Evolutionary conservation across 2,888 invertebrate genomes (phyloP), one percentile per base, ranked within the genome.

Genomic region (Dryobota labecula): DNA sequence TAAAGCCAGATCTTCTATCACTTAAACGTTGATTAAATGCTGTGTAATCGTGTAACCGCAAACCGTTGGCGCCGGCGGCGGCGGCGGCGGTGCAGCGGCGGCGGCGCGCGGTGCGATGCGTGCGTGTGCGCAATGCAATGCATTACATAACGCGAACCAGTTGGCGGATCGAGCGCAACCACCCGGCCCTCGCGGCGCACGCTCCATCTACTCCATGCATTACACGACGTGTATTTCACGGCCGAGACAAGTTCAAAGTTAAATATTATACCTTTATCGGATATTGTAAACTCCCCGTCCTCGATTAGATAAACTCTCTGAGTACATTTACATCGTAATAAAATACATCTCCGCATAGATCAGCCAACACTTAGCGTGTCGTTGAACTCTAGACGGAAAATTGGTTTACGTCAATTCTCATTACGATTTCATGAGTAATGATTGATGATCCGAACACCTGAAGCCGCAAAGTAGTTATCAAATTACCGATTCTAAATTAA

Each of bases 121-220:
- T 79, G 84, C 85, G 84, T 77, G 83, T 80, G 84, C 83, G 88
- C 84, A 85, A 84, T 83, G 86, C 89, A 83, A 82, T 84, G 80
- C 84, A 86, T 94, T 94, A 90, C 94, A 92, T 94, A 94, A 95
- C 88, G 88, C 88, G 89, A 92, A 93, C 92, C 91, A 93, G 93
- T 93, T 90, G 88, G 85, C 79, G 80, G 80, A 79, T 86, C 78
- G 80, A 77, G 83, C 86, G 75, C 85, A 83, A 77, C 85, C 78
- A 84, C 82, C 83, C 79, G 74, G 75, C 78, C 75, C 80, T 73
- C 72, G 60, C 76, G 67, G 77, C 69, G 61, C 83, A 79, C 78
- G 80, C 72, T 73, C 80, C 54, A 62, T 73, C 80, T 58, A 72
- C 78, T 73, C 54, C 73, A 82, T 83, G 75, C 82, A 80, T 77